Evolutionary conservation across 2,888 invertebrate species (phyloP).

Genomic region (Morpho deidamia): DNA sequence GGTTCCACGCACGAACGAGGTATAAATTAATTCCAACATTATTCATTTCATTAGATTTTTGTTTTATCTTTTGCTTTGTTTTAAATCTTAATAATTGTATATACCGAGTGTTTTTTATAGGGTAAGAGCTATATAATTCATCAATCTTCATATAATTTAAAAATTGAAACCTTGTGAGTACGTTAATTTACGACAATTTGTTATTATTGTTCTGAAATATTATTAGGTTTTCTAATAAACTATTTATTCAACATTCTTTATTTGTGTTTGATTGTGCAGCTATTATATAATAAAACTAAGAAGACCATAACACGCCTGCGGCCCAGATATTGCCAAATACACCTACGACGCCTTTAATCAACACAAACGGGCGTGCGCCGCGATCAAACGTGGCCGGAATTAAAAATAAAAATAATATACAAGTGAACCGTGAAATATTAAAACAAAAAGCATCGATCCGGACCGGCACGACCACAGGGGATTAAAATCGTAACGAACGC

Average conservation of each 20-base stretch:
- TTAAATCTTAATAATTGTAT: background rate
- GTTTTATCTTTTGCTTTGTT: constrained; percentile 5
- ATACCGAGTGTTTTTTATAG: no score
- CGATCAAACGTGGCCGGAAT: constrained; percentile 56
- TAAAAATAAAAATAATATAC: constrained; percentile 45
- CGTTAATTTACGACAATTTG: no score
- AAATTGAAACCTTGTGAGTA: no score
- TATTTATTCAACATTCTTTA: background rate
- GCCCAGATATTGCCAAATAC: constrained; percentile 38
- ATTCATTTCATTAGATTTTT: constrained; percentile 19
- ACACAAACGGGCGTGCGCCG: constrained; percentile 43
- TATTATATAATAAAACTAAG: constrained; percentile 31
- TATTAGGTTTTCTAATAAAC: no score
- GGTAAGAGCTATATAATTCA: no score
- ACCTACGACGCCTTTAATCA: constrained; percentile 61
- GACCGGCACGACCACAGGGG: constrained; percentile 60
- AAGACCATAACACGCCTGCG: constrained; percentile 33
- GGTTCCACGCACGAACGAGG: constrained; percentile 14
- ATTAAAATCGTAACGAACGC: constrained; percentile 76
- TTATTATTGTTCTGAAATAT: no score
- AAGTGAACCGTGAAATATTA: constrained; percentile 46
- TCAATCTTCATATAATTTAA: no score
- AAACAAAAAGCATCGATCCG: constrained; percentile 68
- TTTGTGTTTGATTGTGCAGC: constrained; percentile 8
- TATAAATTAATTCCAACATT: constrained; percentile 20